A percentile compares a stretch with the other conserved stretches of the same genome.
Conservation (phyloP, 2,888 invertebrate genomes). For the Thecophora atra region DNA sequence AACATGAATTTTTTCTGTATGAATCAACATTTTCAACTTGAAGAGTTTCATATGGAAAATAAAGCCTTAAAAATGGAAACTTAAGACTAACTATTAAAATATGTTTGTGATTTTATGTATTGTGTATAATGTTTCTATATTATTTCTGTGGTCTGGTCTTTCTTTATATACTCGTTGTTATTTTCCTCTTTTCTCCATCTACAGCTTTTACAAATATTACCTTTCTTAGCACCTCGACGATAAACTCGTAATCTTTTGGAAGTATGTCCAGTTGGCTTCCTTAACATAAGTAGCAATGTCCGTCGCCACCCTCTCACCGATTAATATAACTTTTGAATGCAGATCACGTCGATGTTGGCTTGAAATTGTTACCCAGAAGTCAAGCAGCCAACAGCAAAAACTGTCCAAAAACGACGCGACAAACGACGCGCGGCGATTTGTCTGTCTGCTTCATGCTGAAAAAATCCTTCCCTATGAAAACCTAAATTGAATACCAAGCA, state of each 20-base stretch:
- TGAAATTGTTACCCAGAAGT: slow-evolving; percentile 30
- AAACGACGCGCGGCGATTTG: slow-evolving; percentile 7
- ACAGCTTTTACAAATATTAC: too few species aligned
- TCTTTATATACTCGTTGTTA: neutral
- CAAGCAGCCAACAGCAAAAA: slow-evolving; percentile 26
- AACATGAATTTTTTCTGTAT: too few species aligned
- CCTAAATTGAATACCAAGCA: slow-evolving; percentile 28
- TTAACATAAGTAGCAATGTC: slow-evolving; percentile 1
- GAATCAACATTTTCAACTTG: too few species aligned
- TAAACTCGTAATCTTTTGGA: slow-evolving; percentile 1
- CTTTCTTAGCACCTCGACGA: neutral
- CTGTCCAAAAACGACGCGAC: slow-evolving; percentile 13
- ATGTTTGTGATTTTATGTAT: neutral
- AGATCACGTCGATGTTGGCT: slow-evolving; percentile 25
- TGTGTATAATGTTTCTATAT: neutral
- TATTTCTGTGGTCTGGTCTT: neutral
- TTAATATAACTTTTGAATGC: neutral
- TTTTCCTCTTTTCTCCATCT: neutral
- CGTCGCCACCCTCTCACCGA: neutral
- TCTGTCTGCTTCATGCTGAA: neutral
- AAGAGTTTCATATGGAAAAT: too few species aligned
- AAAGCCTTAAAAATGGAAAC: too few species aligned
- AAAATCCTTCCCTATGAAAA: slow-evolving; percentile 16
- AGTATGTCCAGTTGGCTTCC: slow-evolving; percentile 19
- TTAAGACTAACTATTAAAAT: neutral